Percentiles rank a stretch among this genome's conserved stretches.
Evolutionary conservation across 2,113 vertebrate species (phyloP).

Genomic region (Catharus fuscescens): DNA sequence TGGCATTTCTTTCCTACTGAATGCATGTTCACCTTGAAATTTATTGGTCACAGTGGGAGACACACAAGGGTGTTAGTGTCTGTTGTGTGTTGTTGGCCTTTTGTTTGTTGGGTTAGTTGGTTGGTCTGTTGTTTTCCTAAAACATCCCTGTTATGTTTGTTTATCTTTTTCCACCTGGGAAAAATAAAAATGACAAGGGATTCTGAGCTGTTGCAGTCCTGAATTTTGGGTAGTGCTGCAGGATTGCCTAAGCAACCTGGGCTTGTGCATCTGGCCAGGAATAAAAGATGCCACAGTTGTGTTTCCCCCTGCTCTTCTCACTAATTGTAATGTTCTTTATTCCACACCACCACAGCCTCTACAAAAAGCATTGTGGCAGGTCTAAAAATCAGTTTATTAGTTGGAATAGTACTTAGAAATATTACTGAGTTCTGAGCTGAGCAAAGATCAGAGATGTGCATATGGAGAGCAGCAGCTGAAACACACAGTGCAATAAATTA

Average conservation of each 20-base stretch:
- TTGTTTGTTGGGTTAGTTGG: neutral
- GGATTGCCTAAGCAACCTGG: neutral
- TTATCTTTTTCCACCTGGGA: neutral
- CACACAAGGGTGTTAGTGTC: neutral
- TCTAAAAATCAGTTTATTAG: neutral
- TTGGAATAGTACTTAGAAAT: neutral
- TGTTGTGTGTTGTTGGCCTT: neutral
- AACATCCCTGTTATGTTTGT: neutral
- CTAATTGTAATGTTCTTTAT: neutral
- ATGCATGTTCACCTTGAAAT: neutral
- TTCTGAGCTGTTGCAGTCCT: neutral
- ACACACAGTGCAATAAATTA: neutral
- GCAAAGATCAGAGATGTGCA: neutral
- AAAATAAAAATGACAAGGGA: no score
- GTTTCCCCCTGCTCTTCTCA: rapidly evolving
- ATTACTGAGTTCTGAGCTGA: neutral
- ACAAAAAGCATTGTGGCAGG: neutral
- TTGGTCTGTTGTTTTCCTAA: neutral
- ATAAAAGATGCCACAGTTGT: neutral
- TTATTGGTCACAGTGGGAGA: neutral
- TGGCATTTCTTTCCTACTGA: neutral
- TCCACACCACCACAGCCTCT: neutral
- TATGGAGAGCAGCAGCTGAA: neutral
- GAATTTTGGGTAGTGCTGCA: neutral
- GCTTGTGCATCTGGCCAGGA: neutral